Base-by-base conservation (phyloP, 2,113 vertebrate genomes). In the Pterocles burchelli region DNA sequence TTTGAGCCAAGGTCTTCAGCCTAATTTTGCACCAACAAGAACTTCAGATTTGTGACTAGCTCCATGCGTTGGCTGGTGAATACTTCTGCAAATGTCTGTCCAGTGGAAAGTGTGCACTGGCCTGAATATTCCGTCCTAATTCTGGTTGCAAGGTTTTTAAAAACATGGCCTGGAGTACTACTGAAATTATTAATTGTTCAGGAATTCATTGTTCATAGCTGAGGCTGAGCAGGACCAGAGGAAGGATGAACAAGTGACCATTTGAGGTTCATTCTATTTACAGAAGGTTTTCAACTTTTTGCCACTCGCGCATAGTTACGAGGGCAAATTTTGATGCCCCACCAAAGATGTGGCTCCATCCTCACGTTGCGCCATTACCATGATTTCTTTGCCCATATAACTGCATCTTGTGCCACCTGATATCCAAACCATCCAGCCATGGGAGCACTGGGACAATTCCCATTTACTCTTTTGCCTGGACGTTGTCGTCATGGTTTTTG, bases 281-380 rank as follows among this genome's bases (percentile, higher is more conserved):
- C 52, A 34, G 62, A 3, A 45, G 28, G 3, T 3, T 90, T 81
- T 14, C 3, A 51, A 18, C 14, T 38, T 90, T 17, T 63, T 38
- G 31, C 16, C 10, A 2, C n/a, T 18, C 4, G 0, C 31, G 10
- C 1, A 1, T 14, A 26, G 34, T n/a, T 36, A 24, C 66, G 29
- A 63, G 9, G 26, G 7, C 19, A 51, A 17, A 24, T 48, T 45
- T 13, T 51, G 49, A 38, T n/a, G 34, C 34, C n/a, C 65, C n/a
- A 22, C 49, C 12, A 10, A 33, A 48, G 24, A 17, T 26, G 38
- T 8, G 48, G 24, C 25, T 62, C 21, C 20, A 9, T 16, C 31
- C 48, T 80, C 54, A 8, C 41, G 2, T 6, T 21, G 24, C 58
- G 59, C 38, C 17, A 1, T 67, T 55, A 13, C 36, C 17, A 1